These are phyloP conservation scores for Polypedilum vanderplanki DNA, from an alignment of 1,140 invertebrate genomes.

Conservation along the genomic window DNA sequence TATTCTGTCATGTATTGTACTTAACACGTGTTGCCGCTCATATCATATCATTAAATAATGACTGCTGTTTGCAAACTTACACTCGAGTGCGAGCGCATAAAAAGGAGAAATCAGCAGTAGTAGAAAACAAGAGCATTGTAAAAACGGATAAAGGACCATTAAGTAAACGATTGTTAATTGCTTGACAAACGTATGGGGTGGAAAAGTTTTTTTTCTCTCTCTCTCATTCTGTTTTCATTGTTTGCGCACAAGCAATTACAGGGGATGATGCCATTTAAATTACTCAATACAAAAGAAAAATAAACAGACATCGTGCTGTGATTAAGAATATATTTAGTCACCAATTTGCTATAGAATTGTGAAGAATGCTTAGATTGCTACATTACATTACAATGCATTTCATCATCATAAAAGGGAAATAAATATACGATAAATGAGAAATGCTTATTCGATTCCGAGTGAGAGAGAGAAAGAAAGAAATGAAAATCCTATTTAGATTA, in stretches of 20 bases:
- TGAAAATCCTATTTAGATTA: slow-evolving; percentile 22
- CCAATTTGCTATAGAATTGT: not conserved
- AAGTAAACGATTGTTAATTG: slow-evolving; percentile 27
- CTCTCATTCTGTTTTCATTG: not conserved
- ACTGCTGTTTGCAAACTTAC: not conserved
- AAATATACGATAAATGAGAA: slow-evolving; percentile 2
- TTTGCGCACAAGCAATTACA: slow-evolving; percentile 3
- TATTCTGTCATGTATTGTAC: not conserved
- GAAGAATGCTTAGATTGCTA: not conserved
- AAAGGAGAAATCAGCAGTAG: too few species aligned
- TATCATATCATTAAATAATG: slow-evolving; percentile 8
- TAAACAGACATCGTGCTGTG: slow-evolving; percentile 3
- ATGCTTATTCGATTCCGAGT: not conserved
- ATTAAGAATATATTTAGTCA: slow-evolving; percentile 13
- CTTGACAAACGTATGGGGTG: slow-evolving; percentile 8
- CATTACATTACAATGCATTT: slow-evolving; percentile 12
- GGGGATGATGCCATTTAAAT: slow-evolving; percentile 17
- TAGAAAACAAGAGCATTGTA: not conserved
- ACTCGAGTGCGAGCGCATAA: too few species aligned
- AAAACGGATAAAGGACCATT: slow-evolving; percentile 9
- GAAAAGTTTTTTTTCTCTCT: not conserved
- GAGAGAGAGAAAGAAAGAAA: not conserved
- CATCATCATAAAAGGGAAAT: slow-evolving; percentile 15
- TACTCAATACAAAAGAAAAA: not conserved
- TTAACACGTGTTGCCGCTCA: not conserved